A percentile compares a stretch with the other conserved stretches of the same genome.
These are phyloP conservation scores for Heterotilapia buettikoferi DNA, from an alignment of 2,113 vertebrate genomes.

Conservation along the genomic window DNA sequence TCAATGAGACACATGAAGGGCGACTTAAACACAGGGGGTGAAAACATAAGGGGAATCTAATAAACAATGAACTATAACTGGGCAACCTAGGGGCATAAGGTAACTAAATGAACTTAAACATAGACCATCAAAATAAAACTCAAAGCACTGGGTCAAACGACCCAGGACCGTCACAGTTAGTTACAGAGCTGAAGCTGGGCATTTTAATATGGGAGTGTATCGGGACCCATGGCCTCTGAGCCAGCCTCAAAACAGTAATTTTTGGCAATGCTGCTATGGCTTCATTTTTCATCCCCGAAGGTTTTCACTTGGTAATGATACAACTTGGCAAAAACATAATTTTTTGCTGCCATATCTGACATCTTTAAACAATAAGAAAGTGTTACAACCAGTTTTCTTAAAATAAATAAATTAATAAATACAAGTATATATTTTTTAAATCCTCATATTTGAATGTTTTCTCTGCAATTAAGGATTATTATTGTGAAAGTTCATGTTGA, in stretches of 20 bases:
- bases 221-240: fast-evolving
- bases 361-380: neutral
- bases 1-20: neutral
- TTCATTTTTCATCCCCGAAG: fast-evolving
- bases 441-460: neutral
- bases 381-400: neutral
- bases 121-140: neutral
- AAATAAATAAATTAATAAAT: fast-evolving
- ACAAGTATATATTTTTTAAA: neutral
- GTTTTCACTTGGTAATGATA: neutral
- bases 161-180: fast-evolving
- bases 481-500: neutral
- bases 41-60: neutral
- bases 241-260: neutral
- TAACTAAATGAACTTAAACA: neutral
- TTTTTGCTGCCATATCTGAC: neutral
- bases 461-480: neutral
- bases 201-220: neutral
- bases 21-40: neutral
- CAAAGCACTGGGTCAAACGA: neutral
- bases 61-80: neutral
- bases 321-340: neutral
- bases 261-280: neutral
- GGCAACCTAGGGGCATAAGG: neutral
- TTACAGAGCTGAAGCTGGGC: neutral